These are phyloP conservation scores for Scaptomyza montana DNA, from an alignment of 1,140 invertebrate species.

Conservation along the genomic window DNA sequence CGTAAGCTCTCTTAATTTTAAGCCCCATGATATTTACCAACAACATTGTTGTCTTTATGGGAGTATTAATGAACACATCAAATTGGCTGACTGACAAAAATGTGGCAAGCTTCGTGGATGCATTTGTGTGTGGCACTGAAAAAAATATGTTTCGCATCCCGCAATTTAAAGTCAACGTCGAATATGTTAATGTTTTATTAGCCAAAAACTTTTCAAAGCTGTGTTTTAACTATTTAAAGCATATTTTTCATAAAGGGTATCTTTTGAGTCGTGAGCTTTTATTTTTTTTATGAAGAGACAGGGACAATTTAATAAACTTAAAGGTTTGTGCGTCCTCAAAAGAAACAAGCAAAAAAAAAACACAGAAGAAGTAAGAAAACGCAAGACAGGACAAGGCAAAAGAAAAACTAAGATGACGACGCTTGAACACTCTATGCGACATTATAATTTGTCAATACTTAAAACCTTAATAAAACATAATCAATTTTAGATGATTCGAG, in stretches of 20 bases:
- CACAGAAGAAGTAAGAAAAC: not conserved
- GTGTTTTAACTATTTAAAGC: no score
- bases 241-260: no score
- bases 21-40: no score
- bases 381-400: not conserved
- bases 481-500: not conserved
- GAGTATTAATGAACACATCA: not conserved
- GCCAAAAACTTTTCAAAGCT: constrained; percentile 59
- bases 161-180: constrained; percentile 46
- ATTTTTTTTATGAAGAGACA: not conserved
- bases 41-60: not conserved
- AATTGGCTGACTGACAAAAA: constrained; percentile 1
- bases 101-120: not conserved
- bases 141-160: constrained; percentile 54
- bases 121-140: not conserved
- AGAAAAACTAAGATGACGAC: not conserved
- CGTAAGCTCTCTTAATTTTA: no score
- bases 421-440: not conserved
- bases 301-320: constrained; percentile 58
- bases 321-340: constrained; percentile 25
- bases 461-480: not conserved
- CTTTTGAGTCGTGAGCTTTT: not conserved
- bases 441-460: not conserved
- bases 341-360: constrained; percentile 8
- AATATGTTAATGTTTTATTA: constrained; percentile 30